Conservation (phyloP, 2,888 invertebrate genomes). For the Ypsolopha sequella region DNA sequence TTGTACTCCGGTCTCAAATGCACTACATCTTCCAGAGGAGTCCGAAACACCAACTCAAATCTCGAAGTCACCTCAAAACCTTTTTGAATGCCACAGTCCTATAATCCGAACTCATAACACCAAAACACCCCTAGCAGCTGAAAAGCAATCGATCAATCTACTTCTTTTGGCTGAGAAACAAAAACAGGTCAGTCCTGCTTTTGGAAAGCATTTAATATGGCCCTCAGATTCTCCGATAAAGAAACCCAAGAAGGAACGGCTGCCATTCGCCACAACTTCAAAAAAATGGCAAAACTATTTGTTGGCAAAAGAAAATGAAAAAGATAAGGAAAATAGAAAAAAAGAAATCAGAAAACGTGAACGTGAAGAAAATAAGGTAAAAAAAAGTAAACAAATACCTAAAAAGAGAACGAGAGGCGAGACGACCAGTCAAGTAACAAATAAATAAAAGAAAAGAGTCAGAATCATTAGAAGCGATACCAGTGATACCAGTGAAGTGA, state of each 20-base stretch:
- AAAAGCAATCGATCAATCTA: not conserved
- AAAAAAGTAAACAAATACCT: no score
- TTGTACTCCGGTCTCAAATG: not conserved
- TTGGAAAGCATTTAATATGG: not conserved
- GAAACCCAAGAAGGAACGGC: not conserved
- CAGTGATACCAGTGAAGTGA: no score
- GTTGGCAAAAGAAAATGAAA: not conserved
- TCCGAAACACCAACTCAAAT: not conserved
- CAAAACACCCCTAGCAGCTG: no score
- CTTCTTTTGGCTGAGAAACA: not conserved
- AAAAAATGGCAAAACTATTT: not conserved
- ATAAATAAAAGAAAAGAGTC: no score
- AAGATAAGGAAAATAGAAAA: not conserved
- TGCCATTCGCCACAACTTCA: not conserved
- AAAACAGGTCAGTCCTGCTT: not conserved
- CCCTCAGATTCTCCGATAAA: not conserved
- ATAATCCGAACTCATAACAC: not conserved
- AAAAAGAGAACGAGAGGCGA: no score
- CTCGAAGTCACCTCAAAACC: not conserved
- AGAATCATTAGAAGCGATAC: no score
- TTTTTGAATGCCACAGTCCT: not conserved
- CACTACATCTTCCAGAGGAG: not conserved
- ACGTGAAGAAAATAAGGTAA: no score
- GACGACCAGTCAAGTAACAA: no score
- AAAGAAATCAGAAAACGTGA: not conserved